Evolutionary conservation across 2,888 invertebrate species (phyloP).

Genomic region (Chelonus formosanus): DNA sequence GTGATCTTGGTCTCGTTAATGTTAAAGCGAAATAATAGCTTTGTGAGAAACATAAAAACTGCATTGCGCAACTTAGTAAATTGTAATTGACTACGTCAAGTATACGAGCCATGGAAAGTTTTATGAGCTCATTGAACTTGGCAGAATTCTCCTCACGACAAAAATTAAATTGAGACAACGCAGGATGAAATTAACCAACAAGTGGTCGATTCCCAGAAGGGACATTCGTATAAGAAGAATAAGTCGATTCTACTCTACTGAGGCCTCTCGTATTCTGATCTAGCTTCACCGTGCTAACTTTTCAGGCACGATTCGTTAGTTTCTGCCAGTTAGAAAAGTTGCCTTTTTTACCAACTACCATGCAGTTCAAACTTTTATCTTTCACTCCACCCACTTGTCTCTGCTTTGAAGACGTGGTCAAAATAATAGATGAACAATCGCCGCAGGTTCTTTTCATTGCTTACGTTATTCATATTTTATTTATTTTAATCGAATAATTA

Average conservation of each 20-base stretch:
- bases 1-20: slow-evolving; percentile 19
- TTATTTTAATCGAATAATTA: too few species aligned
- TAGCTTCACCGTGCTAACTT: slow-evolving; percentile 38
- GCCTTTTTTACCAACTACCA: slow-evolving; percentile 33
- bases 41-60: slow-evolving; percentile 28
- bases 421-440: slow-evolving; percentile 51
- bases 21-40: slow-evolving; percentile 21
- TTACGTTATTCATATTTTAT: too few species aligned
- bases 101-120: slow-evolving; percentile 29
- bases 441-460: slow-evolving; percentile 32
- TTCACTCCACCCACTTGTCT: slow-evolving; percentile 31
- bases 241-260: slow-evolving; percentile 6
- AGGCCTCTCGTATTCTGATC: background rate
- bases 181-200: slow-evolving; percentile 47
- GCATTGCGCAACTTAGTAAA: slow-evolving; percentile 35
- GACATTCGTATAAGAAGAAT: slow-evolving; percentile 28
- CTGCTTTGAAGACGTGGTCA: slow-evolving; percentile 50
- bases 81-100: slow-evolving; percentile 36
- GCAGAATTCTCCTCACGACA: slow-evolving; percentile 33
- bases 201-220: slow-evolving; percentile 45
- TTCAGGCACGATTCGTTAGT: slow-evolving; percentile 50
- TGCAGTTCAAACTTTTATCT: slow-evolving; percentile 41
- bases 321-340: slow-evolving; percentile 43
- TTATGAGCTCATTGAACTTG: slow-evolving; percentile 37
- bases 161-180: slow-evolving; percentile 43